Percentiles rank a stretch among this genome's conserved stretches.
Evolutionary conservation across 2,113 vertebrate genomes (phyloP).

Genomic region (Phasianus colchicus): DNA sequence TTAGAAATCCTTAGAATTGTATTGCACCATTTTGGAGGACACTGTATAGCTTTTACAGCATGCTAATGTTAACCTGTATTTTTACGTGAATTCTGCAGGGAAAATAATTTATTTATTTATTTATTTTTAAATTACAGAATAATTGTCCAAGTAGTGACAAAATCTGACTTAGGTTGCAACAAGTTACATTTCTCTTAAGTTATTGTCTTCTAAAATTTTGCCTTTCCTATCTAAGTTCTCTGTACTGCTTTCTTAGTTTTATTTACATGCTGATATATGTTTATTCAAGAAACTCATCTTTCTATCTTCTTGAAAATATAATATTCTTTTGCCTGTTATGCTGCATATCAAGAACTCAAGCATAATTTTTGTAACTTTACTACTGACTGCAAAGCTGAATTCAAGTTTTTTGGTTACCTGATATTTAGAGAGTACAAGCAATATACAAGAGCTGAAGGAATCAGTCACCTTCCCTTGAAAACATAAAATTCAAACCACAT

Average conservation of each 20-base stretch:
- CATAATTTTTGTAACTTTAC: neutral
- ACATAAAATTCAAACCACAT: neutral
- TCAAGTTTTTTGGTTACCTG: neutral
- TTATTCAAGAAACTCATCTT: neutral
- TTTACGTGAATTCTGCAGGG: neutral
- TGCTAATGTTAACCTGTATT: neutral
- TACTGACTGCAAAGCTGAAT: neutral
- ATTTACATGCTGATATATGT: neutral
- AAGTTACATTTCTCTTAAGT: neutral
- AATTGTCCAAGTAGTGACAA: neutral
- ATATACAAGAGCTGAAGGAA: neutral
- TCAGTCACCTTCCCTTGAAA: neutral
- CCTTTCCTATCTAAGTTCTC: neutral
- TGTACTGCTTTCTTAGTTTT: neutral
- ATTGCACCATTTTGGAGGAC: neutral
- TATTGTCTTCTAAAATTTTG: neutral
- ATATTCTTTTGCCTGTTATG: neutral
- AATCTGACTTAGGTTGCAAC: neutral
- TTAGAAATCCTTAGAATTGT: neutral
- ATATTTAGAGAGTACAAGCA: neutral
- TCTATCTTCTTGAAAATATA: neutral
- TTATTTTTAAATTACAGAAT: neutral
- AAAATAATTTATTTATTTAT: neutral
- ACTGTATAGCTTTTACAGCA: neutral
- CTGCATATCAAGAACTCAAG: neutral